Conservation (phyloP, 2,797 vertebrate species). For the Silurus aristotelis region DNA sequence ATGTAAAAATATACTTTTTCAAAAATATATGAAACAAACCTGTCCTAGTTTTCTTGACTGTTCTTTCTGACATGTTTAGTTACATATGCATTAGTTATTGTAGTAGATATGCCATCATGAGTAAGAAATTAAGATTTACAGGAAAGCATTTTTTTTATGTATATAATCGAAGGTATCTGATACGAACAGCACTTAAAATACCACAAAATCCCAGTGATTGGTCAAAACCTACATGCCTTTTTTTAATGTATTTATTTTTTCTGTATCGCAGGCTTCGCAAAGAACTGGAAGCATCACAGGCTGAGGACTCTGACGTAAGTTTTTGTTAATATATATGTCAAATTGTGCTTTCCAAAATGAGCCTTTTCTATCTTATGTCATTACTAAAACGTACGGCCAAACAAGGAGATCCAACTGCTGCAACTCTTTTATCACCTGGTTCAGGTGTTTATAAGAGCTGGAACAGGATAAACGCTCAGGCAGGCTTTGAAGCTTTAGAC, state of each 20-base stretch:
- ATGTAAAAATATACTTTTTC: not conserved
- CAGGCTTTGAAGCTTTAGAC: not conserved
- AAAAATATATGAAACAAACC: not conserved
- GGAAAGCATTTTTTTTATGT: not conserved
- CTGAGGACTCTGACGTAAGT: conserved; percentile 74
- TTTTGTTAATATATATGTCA: not conserved
- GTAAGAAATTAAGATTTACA: not conserved
- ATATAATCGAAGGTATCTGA: not conserved
- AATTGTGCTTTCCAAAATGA: not conserved
- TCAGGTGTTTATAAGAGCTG: not conserved
- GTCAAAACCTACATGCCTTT: not conserved
- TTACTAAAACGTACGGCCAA: not conserved
- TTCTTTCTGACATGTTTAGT: not conserved
- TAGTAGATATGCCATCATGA: not conserved
- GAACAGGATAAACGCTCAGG: not conserved
- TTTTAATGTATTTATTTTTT: not conserved
- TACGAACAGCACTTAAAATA: not conserved
- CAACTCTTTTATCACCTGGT: not conserved
- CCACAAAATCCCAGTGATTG: not conserved
- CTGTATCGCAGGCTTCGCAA: conserved; percentile 65
- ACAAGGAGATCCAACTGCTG: not conserved
- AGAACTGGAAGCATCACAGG: conserved; percentile 69
- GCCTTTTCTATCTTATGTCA: not conserved
- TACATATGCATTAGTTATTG: not conserved
- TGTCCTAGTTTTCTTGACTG: not conserved